A percentile compares a stretch with the other conserved stretches of the same genome.
Evolutionary conservation across 2,888 invertebrate genomes (phyloP).

Genomic region (Drosophila merina): DNA sequence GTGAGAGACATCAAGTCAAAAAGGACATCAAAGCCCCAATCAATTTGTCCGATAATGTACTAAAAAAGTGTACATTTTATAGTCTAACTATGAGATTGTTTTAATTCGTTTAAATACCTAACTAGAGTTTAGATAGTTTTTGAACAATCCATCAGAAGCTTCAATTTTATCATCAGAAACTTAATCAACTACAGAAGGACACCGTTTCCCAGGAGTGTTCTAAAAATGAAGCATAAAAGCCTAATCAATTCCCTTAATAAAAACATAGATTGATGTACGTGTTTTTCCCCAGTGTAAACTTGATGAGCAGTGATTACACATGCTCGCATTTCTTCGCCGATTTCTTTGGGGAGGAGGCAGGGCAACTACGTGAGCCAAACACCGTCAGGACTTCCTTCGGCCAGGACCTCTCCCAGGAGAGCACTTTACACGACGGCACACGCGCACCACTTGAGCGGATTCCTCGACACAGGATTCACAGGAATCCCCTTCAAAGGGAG

Average conservation of each 20-base stretch:
- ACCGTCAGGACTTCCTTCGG: constrained; percentile 16
- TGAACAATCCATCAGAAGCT: not conserved
- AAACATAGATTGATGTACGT: constrained; percentile 26
- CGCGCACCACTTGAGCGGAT: constrained; percentile 54
- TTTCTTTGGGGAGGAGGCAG: constrained; percentile 43
- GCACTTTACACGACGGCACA: constrained; percentile 67
- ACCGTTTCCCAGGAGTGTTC: constrained; percentile 1
- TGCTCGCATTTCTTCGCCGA: constrained; percentile 50
- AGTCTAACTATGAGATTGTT: constrained; percentile 55
- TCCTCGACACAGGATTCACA: constrained; percentile 10
- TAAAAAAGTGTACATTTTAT: constrained; percentile 49
- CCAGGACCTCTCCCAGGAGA: constrained; percentile 65
- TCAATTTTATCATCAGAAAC: not conserved
- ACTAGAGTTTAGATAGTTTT: not conserved
- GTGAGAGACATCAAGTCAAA: not conserved
- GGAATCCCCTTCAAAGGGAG: constrained; percentile 23
- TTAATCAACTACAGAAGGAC: not conserved
- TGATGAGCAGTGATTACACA: constrained; percentile 76
- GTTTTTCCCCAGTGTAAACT: constrained; percentile 53
- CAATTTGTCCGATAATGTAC: constrained; percentile 9
- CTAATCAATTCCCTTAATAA: constrained; percentile 34
- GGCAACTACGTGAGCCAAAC: constrained; percentile 55
- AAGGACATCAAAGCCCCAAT: constrained; percentile 11
- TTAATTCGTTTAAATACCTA: not conserved
- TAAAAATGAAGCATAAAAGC: constrained; percentile 8